Conservation (phyloP, 2,113 vertebrate genomes). For the Macaca fascicularis region T2T-MFA8v1.1 NC_088389.1:82090501-82091000, state of each 20-base stretch:
- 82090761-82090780: background rate
- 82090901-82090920: background rate
- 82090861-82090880: background rate
- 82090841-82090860: background rate
- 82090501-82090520: background rate
- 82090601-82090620: background rate
- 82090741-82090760: background rate
- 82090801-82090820: background rate
- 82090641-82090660: background rate
- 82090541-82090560: background rate
- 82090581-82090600: background rate
- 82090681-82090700: too few relatives aligned
- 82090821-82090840: background rate
- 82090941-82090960: conserved; percentile 5
- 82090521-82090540: background rate
- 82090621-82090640: background rate
- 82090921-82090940: background rate
- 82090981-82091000: background rate
- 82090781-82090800: background rate
- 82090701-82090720: background rate
- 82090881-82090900: background rate
- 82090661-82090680: background rate
- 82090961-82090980: background rate
- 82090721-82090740: background rate
- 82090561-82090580: background rate